phyloP scores from a whole-genome alignment of 2,888 invertebrate genomes.

The Charanyca ferruginea region DNA sequence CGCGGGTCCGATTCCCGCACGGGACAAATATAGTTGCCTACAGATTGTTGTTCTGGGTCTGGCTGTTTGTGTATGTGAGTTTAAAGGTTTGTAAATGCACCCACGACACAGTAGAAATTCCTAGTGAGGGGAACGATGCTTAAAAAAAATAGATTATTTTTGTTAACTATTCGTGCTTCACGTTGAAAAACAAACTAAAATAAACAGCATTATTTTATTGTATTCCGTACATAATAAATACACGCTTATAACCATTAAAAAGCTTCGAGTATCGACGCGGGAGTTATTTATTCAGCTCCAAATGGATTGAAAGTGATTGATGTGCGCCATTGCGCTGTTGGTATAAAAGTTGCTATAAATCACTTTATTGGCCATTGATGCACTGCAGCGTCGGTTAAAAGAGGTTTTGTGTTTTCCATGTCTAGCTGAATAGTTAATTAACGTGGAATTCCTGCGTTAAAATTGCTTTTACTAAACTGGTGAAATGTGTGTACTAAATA shows the following conservation, averaged over 20 bases:
- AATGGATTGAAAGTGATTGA: conserved; percentile 75
- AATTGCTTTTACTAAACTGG: no score
- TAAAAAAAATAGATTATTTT: no score
- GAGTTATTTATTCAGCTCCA: conserved; percentile 68
- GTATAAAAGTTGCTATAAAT: conserved; percentile 62
- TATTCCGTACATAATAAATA: conserved; percentile 55
- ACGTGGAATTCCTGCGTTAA: no score
- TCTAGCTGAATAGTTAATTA: background rate
- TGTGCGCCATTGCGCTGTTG: conserved; percentile 42
- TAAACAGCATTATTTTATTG: conserved; percentile 21
- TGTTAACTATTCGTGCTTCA: no score
- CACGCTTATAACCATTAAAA: conserved; percentile 63
- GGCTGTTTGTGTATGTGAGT: no score
- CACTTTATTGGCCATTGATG: conserved; percentile 55
- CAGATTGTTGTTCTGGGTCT: no score
- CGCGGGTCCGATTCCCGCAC: no score
- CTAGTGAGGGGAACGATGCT: no score
- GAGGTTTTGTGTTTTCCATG: conserved; percentile 26
- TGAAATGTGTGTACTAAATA: no score
- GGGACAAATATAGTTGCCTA: no score
- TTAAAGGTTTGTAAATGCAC: no score
- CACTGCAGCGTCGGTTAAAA: conserved; percentile 18
- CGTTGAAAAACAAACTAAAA: conserved; percentile 7
- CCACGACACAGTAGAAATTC: no score
- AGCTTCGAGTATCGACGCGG: conserved; percentile 60